Base-by-base conservation (phyloP, 2,113 vertebrate genomes). In the Pluvianellus socialis region DNA sequence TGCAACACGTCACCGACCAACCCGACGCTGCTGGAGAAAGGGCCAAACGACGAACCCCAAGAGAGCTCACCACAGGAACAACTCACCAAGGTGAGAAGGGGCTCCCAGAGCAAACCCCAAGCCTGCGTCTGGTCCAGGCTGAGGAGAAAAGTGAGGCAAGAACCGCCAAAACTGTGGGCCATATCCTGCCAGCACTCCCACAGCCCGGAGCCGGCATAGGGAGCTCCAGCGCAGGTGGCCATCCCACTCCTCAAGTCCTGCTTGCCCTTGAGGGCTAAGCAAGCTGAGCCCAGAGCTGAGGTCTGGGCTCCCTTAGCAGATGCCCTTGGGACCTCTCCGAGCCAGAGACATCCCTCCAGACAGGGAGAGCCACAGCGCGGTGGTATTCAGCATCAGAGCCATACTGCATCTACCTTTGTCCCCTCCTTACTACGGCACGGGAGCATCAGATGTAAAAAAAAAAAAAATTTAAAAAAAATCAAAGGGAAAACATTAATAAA, bases 401-500 rank as follows among this genome's bases (percentile, higher is more conserved):
- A 14, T 30, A 21, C 50, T 73, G 38, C 30, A 30, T 83, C 74
- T 81, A 94, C 79, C 28, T 92, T 70, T 62, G 76, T 73, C 77
- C 92, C 62, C 70, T 94, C 77, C 35, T 77, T 42, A 52, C 81
- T 76, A 79, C 77, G 81, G 85, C 67, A 84, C 0, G 0, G 45
- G 50, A 79, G 47, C 76, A 44, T 71, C 81, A 65, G 45, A 89
- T 91, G 93, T 0, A 7, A 77, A 86, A 86, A 86, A 77, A 86
- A 86, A 86, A 94, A 89, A 38, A 38, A 38, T 38, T 38, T 85
- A 79, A 86, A 95, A 93, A 88, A 92, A 94, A 89, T 95, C 94
- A 96, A 95, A 95, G 95, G 70, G 83, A 97, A 97, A 96, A 96
- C 94, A 97, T 97, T 97, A 98, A 98, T 97, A 97, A 98, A 97